These are phyloP conservation scores for Euplexia lucipara DNA, from an alignment of 2,888 invertebrate species.

Conservation along the genomic window DNA sequence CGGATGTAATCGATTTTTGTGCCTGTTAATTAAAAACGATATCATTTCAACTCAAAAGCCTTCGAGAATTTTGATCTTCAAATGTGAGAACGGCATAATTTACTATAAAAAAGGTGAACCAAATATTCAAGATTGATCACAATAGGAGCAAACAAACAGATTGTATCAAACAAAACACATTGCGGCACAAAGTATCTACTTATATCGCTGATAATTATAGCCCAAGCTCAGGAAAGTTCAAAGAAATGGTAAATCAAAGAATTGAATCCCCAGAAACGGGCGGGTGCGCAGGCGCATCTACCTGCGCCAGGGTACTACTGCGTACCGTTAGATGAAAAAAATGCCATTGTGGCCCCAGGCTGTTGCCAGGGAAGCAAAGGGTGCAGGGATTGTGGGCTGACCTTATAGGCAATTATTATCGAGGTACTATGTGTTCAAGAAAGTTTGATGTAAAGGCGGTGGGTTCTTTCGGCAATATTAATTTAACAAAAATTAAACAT, in stretches of 20 bases:
- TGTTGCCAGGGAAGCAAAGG: constrained; percentile 75
- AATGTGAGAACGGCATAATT: background rate
- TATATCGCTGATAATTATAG: constrained; percentile 53
- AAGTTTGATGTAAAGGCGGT: constrained; percentile 30
- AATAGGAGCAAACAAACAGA: constrained; percentile 38
- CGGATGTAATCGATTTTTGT: background rate
- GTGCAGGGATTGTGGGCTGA: constrained; percentile 75
- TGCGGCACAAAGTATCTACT: constrained; percentile 52
- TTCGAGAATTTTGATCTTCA: constrained; percentile 4
- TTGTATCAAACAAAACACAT: constrained; percentile 52
- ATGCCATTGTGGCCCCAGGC: constrained; percentile 65
- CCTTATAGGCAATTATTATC: constrained; percentile 65
- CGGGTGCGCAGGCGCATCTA: constrained; percentile 74
- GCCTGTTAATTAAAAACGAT: constrained; percentile 25
- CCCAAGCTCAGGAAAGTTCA: constrained; percentile 68
- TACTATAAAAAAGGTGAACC: background rate
- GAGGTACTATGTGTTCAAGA: constrained; percentile 45
- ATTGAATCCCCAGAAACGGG: constrained; percentile 67
- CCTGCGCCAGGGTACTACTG: constrained; percentile 77
- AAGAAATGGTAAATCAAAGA: constrained; percentile 73
- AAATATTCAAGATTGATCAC: constrained; percentile 12
- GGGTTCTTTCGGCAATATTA: constrained; percentile 45
- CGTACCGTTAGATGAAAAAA: constrained; percentile 79
- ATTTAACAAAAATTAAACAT: background rate
- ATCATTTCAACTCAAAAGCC: constrained; percentile 1